These are phyloP conservation scores for Argyrosomus regius DNA, from an alignment of 2,797 vertebrate genomes.

Conservation along the genomic window DNA sequence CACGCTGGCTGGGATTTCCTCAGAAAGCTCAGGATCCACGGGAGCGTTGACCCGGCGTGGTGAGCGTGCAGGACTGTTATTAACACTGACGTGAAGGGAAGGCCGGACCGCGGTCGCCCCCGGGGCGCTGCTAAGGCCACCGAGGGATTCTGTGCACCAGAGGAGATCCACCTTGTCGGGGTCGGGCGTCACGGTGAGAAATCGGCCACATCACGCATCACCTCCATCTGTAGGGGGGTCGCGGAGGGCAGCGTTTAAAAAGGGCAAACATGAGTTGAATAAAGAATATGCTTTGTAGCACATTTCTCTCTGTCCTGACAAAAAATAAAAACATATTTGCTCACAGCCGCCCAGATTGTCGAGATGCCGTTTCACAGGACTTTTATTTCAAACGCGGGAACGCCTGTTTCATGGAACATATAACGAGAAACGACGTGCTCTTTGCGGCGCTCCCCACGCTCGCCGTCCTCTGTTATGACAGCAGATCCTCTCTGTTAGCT, in stretches of 20 bases:
- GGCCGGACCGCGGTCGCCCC: constrained; percentile 24
- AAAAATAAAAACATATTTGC: constrained; percentile 19
- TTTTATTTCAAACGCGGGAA: constrained; percentile 31
- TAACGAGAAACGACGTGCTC: constrained; percentile 40
- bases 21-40: background rate
- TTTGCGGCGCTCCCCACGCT: constrained; percentile 8
- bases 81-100: constrained; percentile 53
- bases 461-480: constrained; percentile 58
- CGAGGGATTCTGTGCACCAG: constrained; percentile 29
- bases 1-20: constrained; percentile 55
- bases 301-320: constrained; percentile 13
- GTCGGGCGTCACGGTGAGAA: constrained; percentile 47
- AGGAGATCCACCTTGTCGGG: constrained; percentile 61
- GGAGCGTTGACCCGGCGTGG: constrained; percentile 43
- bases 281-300: constrained; percentile 43
- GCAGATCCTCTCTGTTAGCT: constrained; percentile 48
- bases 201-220: constrained; percentile 40
- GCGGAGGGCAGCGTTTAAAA: constrained; percentile 55
- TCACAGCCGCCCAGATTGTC: constrained; percentile 36
- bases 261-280: constrained; percentile 69
- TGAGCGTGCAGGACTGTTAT: constrained; percentile 53
- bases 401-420: constrained; percentile 9
- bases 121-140: constrained; percentile 40
- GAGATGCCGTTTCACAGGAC: constrained; percentile 19
- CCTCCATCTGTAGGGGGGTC: constrained; percentile 64